These are phyloP conservation scores for Peromyscus attwateri DNA, from an alignment of 2,797 vertebrate species.

Conservation along the genomic window DNA sequence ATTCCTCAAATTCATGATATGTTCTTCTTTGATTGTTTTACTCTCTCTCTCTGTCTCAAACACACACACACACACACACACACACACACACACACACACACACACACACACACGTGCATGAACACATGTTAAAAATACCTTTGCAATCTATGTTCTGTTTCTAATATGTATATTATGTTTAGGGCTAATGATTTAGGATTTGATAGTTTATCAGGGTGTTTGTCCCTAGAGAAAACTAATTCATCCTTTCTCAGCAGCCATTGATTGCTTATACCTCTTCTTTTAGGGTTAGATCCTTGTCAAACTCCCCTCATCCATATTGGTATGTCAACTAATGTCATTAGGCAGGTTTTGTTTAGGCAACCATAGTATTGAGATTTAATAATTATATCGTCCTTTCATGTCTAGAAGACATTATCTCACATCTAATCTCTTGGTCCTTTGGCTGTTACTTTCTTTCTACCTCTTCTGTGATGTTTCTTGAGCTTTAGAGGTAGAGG, in stretches of 20 bases:
- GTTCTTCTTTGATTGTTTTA: background rate
- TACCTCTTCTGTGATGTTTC: background rate
- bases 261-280: background rate
- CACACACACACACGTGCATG: background rate
- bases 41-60: background rate
- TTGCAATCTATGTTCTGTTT: background rate
- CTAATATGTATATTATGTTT: background rate
- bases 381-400: background rate
- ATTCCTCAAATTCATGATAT: background rate
- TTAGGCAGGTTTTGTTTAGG: background rate
- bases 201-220: background rate
- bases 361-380: background rate
- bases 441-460: background rate
- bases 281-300: background rate
- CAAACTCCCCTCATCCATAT: background rate
- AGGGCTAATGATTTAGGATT: background rate
- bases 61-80: background rate
- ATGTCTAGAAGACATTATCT: background rate
- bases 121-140: background rate
- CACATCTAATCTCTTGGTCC: background rate
- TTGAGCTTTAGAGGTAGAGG: background rate
- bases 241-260: background rate
- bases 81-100: background rate
- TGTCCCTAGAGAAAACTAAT: background rate
- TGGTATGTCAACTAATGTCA: background rate